phyloP scores from a whole-genome alignment of 2,888 invertebrate species.

The Lepidocyrtoides sp. region DNA sequence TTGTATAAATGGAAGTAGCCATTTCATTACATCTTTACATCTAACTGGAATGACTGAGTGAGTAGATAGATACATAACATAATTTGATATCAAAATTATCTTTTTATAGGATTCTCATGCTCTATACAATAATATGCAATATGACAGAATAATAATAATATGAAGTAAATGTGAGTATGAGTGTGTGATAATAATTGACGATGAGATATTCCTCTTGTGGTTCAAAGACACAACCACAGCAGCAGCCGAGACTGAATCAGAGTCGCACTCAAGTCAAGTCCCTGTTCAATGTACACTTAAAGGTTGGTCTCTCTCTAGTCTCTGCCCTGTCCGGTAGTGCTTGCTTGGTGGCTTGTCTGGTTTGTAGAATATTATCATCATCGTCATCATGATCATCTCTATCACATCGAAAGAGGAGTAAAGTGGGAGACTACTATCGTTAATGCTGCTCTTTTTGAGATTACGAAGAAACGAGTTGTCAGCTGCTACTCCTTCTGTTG shows the following conservation, averaged over 20 bases:
- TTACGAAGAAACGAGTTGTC: slow-evolving; percentile 53
- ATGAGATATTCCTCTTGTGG: slow-evolving; percentile 63
- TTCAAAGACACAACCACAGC: slow-evolving; percentile 34
- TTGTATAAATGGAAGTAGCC: slow-evolving; percentile 26
- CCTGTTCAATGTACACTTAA: slow-evolving; percentile 43
- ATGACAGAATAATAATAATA: slow-evolving; percentile 20
- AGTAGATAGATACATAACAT: slow-evolving; percentile 5
- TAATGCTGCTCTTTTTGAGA: slow-evolving; percentile 57
- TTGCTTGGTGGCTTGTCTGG: slow-evolving; percentile 44
- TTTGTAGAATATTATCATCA: background rate
- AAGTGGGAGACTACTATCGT: slow-evolving; percentile 42
- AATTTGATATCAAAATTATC: background rate
- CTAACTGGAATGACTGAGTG: slow-evolving; percentile 2
- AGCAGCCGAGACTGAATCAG: slow-evolving; percentile 37
- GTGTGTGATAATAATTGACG: slow-evolving; percentile 62
- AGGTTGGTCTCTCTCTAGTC: background rate
- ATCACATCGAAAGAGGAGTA: slow-evolving; percentile 27
- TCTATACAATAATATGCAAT: background rate
- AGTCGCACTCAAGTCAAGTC: slow-evolving; percentile 50
- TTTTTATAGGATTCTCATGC: no score
- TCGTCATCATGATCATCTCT: slow-evolving; percentile 24
- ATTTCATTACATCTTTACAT: slow-evolving; percentile 52
- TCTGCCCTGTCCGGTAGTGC: background rate
- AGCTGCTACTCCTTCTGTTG: slow-evolving; percentile 54
- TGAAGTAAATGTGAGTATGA: slow-evolving; percentile 40